Percentiles rank a stretch among this genome's conserved stretches.
These are phyloP conservation scores for Aleiodes testaceus DNA, from an alignment of 2,888 invertebrate genomes.

Conservation along the genomic window DNA sequence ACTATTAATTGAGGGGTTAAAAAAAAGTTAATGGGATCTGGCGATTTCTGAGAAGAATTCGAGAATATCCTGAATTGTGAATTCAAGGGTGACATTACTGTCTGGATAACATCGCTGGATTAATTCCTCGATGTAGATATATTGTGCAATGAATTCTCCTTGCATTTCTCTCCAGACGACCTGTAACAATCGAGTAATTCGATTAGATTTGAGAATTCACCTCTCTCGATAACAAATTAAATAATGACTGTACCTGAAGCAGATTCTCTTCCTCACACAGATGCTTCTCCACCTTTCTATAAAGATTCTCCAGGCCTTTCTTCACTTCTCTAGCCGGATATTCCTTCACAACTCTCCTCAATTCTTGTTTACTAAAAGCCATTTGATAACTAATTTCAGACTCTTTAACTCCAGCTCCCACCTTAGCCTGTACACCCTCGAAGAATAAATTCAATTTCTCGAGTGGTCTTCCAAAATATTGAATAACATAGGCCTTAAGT, in stretches of 20 bases:
- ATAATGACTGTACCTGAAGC: constrained; percentile 76
- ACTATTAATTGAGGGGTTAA: neutral
- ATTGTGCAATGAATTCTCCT: constrained; percentile 98
- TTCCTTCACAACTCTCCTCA: constrained; percentile 93
- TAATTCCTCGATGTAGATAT: constrained; percentile 92
- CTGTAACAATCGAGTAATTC: constrained; percentile 71
- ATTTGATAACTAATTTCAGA: constrained; percentile 98
- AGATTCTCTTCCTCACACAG: constrained; percentile 95
- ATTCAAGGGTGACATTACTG: constrained; percentile 93
- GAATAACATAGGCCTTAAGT: constrained; percentile 91
- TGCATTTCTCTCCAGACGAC: constrained; percentile 99
- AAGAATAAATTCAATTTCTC: constrained; percentile 96
- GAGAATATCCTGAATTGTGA: constrained; percentile 95
- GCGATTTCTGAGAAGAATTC: constrained; percentile 99
- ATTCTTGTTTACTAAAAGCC: constrained; percentile 96
- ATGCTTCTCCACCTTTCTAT: constrained; percentile 98
- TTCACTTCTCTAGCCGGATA: constrained; percentile 96
- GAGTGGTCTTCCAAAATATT: constrained; percentile 94
- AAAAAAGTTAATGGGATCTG: constrained; percentile 83
- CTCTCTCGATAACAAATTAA: no score
- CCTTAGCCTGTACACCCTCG: constrained; percentile 95
- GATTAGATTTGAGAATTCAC: constrained; percentile 31
- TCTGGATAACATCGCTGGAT: constrained; percentile 97
- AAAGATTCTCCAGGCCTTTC: constrained; percentile 92
- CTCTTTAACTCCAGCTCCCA: constrained; percentile 94